Conservation (phyloP, 2,888 invertebrate genomes). For the Pachydiplax longipennis region DNA sequence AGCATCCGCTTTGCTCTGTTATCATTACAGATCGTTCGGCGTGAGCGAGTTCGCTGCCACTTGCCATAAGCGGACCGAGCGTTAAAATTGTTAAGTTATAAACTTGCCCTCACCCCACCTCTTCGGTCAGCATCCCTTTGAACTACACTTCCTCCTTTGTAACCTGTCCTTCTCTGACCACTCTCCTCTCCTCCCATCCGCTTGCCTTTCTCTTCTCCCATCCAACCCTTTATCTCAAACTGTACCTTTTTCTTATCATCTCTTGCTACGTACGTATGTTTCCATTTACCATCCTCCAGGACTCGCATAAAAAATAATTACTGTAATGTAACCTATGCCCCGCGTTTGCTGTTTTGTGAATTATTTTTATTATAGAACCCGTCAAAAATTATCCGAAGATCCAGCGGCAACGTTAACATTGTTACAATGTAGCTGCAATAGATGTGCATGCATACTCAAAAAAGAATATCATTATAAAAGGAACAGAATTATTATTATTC, state of each 20-base stretch:
- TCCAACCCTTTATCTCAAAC: neutral
- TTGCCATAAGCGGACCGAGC: neutral
- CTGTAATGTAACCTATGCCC: too few relatives aligned
- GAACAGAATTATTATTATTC: too few relatives aligned
- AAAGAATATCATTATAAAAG: too few relatives aligned
- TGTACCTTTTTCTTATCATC: neutral
- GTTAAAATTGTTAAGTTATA: constrained; percentile 1
- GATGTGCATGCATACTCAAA: too few relatives aligned
- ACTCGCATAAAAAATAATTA: too few relatives aligned
- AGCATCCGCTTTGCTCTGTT: neutral
- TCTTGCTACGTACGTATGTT: neutral
- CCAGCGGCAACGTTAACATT: too few relatives aligned
- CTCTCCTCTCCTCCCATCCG: neutral
- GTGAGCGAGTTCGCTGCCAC: neutral
- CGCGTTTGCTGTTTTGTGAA: too few relatives aligned
- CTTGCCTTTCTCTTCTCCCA: neutral
- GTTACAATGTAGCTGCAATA: too few relatives aligned
- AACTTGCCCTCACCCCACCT: neutral
- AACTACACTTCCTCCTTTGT: neutral
- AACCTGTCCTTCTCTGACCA: neutral
- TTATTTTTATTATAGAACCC: too few relatives aligned
- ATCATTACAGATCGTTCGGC: neutral
- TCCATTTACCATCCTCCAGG: too few relatives aligned
- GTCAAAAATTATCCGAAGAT: too few relatives aligned
- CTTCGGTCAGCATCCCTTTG: neutral